Base-by-base conservation (phyloP, 37 sponge, comb jelly and placozoan genomes). In the Chondrosia reniformis region DNA sequence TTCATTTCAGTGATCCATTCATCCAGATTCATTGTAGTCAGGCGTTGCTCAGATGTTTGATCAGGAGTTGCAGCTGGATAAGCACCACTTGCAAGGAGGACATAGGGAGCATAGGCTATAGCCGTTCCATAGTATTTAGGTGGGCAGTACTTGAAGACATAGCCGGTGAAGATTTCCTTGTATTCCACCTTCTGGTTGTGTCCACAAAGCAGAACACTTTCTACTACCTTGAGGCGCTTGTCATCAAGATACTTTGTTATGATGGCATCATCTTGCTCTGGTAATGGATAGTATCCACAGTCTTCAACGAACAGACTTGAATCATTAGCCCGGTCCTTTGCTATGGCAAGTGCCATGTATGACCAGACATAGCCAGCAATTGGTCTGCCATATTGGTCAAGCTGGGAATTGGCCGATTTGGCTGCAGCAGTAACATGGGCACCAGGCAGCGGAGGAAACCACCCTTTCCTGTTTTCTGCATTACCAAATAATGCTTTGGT, bases 291-390 rank as follows among this genome's bases (percentile, higher is more conserved):
- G 43, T 62, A 78, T 61, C 79, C 79, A 31, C 42, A 43, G 33
- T 78, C 79, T 78, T 78, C 79, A 33, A 78, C 63, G 36, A 78
- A 62, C 43, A 61, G 33, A 42, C 79, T 46, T 25, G 79, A 44
- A 61, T 78, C 79, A 10, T 21, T 36, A 2, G 28, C 3, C 4
- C 79, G 43, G 49, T 78, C 33, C 1, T 78, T 5, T 34, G 79
- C 79, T 58, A 78, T 61, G 1, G 43, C 62, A 3, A 78, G 43
- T 36, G 63, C 40, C 30, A 78, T 33, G 63, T 7, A 78, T 21
- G 33, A 62, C 79, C 79, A 78, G 22, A 78, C 63, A 22, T 46
- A 78, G 15, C 79, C 79, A 31, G 79, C 19, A 19, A n/a, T 13
- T 1, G 62, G 63, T 30, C 22, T 58, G 21, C 37, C 37, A 4